Evolutionary conservation across 1,140 invertebrate genomes (phyloP), one percentile per base, ranked within the genome.

Genomic region (Drosophila sechellia): DNA sequence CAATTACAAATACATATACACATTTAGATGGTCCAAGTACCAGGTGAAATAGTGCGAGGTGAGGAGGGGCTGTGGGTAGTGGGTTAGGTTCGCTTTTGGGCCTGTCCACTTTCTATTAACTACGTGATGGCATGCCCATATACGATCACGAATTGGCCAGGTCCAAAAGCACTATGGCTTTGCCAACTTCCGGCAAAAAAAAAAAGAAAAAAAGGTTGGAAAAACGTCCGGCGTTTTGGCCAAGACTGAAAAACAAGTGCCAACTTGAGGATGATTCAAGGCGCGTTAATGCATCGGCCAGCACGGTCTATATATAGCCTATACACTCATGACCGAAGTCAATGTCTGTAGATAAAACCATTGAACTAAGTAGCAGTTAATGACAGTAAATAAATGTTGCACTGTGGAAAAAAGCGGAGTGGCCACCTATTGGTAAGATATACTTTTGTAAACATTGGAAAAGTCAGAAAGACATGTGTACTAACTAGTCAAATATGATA

Each of bases 281-380:
- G 52, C 52, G 63, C 35, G 46, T 46, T 45, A 59, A 39, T 75
- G 46, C 42, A 56, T 46, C 48, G 42, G 3, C 11, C 55, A 50
- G 20, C 4, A 34, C 39, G n/a, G 50, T 70, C 77, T 85, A 86
- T 85, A 85, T 85, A 77, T 85, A 85, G 81, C 45, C 34, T 84
- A 77, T 85, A 85, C 81, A 43, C 39, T 37, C 20, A 86, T 86
- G 81, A 84, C 66, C 77, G 81, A 72, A 76, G 68, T 71, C 68
- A 70, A 57, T 71, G 68, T 35, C 68, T 70, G 68, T 70, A 71
- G 72, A 75, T 75, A 75, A 75, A 75, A 75, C 58, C 57, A 64
- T 50, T 74, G 70, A 64, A 74, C 65, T 71, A 70, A 71, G 68
- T 27, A 49, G 35, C 52, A 15, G 65, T 52, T 48, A 70, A 70